Conservation (phyloP, 1,140 invertebrate species). For the Mamestra configurata region DNA sequence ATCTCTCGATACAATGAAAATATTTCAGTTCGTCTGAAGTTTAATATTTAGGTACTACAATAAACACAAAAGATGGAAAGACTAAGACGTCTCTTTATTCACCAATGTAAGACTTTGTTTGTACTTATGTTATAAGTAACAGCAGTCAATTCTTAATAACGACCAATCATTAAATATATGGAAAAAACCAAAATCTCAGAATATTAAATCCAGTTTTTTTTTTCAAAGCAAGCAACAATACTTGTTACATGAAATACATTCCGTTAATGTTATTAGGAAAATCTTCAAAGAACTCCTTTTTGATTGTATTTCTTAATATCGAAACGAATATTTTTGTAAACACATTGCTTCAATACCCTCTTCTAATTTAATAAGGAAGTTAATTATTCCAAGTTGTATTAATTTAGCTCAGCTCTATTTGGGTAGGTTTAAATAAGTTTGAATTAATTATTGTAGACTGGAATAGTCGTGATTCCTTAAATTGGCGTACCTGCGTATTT, state of each 20-base stretch:
- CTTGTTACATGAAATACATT: not conserved
- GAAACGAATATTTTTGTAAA: slow-evolving; percentile 19
- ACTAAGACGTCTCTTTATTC: not conserved
- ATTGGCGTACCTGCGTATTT: too few species aligned
- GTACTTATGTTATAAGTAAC: not conserved
- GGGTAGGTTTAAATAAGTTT: not conserved
- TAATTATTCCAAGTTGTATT: not conserved
- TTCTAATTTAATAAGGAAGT: not conserved
- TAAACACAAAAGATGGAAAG: not conserved
- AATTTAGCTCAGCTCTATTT: not conserved
- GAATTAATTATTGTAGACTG: not conserved
- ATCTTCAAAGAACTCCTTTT: slow-evolving; percentile 30
- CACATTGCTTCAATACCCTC: not conserved
- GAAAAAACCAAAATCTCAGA: not conserved
- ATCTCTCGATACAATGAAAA: too few species aligned
- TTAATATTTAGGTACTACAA: too few species aligned
- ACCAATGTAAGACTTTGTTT: not conserved
- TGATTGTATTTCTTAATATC: slow-evolving; percentile 13
- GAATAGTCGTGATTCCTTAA: too few species aligned
- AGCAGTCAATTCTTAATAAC: not conserved
- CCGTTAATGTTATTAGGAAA: slow-evolving; percentile 26
- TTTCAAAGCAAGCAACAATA: not conserved
- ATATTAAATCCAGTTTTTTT: slow-evolving; percentile 17
- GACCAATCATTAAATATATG: not conserved
- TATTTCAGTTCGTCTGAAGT: too few species aligned